Evolutionary conservation across 1,140 invertebrate genomes (phyloP), one percentile per base, ranked within the genome.

Genomic region (Lutraria rhynchaena): DNA sequence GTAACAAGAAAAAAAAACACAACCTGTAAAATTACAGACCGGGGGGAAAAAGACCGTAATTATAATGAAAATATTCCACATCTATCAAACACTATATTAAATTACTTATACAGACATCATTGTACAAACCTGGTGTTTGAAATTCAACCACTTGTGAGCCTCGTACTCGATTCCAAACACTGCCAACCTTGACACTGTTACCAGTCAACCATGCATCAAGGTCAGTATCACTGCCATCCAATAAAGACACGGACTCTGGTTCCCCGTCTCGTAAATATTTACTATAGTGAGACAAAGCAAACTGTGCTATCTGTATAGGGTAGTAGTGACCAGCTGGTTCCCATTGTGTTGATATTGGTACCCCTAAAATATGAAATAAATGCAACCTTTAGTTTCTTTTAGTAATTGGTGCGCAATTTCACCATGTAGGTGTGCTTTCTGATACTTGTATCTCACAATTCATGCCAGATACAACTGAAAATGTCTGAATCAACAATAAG

Each of bases 261-360:
- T 87, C 84, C 5, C 83, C 84, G 19, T 88, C 87, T 7, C 78
- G 82, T 29, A 92, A 67, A 65, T 97, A 97, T 93, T 99, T 99
- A 91, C 97, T 98, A 92, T 98, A 99, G 93, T 99, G 99, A 31
- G 98, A 97, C 44, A 99, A 92, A 0, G 97, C 99, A 92, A 98
- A 99, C 92, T 99, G 99, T 4, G 98, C 98, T 83, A 99, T 99
- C 94, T 99, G 99, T 1, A 98, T 99, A 0, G 98, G 98, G 93
- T 99, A 99, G 91, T 96, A 98, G 92, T 99, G 99, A 0, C 98
- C 98, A 58, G 85, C 88, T 69, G 94, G 85, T 57, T 97, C 96
- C 98, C 98, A 99, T 89, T 99, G 98, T 0, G 95, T 98, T 1
- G 97, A 98, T 46, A 99, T 95, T 0, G 98, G 97, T 11, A 99